phyloP scores from a whole-genome alignment of 2,797 vertebrate genomes.

The Rhyacichthys aspro region DNA sequence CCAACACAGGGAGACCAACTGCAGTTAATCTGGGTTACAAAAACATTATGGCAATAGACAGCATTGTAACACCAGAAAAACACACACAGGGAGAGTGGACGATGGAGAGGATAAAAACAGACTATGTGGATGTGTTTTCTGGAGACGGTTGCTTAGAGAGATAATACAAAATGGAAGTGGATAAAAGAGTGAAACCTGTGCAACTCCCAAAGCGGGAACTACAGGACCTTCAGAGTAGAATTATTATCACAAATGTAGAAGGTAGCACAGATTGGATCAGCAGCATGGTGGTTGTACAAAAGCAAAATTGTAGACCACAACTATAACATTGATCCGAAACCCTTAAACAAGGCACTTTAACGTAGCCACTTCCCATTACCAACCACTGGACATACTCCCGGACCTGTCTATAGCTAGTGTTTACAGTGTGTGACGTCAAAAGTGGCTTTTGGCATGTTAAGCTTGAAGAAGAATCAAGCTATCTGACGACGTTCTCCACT shows the following conservation, averaged over 20 bases:
- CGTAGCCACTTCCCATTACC: constrained; percentile 30
- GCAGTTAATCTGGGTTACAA: no score
- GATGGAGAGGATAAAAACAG: no score
- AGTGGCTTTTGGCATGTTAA: constrained; percentile 33
- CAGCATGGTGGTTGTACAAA: not conserved
- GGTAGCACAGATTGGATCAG: constrained; percentile 2
- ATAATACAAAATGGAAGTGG: constrained; percentile 14
- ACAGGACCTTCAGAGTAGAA: not conserved
- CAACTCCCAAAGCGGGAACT: constrained; percentile 5
- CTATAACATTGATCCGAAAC: no score
- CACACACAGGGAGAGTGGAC: no score
- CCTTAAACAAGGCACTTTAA: constrained; percentile 16
- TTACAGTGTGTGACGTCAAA: constrained; percentile 44
- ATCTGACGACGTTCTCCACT: constrained; percentile 32
- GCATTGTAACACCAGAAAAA: no score
- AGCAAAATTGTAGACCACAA: no score
- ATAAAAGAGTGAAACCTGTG: constrained; percentile 18
- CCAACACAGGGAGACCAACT: no score
- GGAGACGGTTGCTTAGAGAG: constrained; percentile 30
- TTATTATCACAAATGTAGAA: not conserved
- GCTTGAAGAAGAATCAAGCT: constrained; percentile 23
- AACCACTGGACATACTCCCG: constrained; percentile 9
- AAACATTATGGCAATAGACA: no score
- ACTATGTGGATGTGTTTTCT: constrained; percentile 17
- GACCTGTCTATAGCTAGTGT: constrained; percentile 32